A percentile compares a stretch with the other conserved stretches of the same genome.
Conservation (phyloP, 2,797 vertebrate species). For the Margarornis squamiger region DNA sequence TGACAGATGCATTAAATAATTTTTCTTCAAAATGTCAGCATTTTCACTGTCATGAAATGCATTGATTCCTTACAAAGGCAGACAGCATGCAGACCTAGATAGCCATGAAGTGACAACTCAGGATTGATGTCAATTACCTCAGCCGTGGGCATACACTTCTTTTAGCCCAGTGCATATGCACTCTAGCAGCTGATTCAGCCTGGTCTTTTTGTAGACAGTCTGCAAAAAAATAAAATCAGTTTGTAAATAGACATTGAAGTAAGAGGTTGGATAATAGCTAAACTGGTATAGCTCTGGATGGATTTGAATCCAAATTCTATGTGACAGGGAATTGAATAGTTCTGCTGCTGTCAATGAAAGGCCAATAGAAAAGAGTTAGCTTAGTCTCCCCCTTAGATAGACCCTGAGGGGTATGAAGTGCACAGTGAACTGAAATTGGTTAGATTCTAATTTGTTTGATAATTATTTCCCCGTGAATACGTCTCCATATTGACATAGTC, state of each 20-base stretch:
- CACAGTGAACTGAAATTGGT: background rate
- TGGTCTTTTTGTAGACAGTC: background rate
- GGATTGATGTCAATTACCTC: background rate
- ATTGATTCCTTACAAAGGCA: background rate
- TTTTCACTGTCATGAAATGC: background rate
- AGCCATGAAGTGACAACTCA: background rate
- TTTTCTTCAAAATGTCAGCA: background rate
- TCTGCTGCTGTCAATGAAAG: background rate
- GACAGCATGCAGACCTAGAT: background rate
- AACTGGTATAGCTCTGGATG: background rate
- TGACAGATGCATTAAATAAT: background rate
- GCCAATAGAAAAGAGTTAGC: background rate
- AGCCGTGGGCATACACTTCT: background rate
- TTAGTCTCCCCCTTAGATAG: background rate
- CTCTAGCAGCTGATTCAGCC: background rate
- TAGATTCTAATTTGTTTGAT: background rate
- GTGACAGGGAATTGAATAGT: background rate
- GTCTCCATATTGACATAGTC: background rate
- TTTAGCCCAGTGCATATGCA: background rate
- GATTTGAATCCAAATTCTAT: background rate
- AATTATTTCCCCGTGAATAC: background rate
- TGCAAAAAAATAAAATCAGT: background rate
- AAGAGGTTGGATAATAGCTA: background rate
- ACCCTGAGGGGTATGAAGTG: background rate
- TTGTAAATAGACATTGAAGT: background rate